These are phyloP conservation scores for Polypterus bichir DNA, from an alignment of 2,113 vertebrate genomes.

Conservation along the genomic window DNA sequence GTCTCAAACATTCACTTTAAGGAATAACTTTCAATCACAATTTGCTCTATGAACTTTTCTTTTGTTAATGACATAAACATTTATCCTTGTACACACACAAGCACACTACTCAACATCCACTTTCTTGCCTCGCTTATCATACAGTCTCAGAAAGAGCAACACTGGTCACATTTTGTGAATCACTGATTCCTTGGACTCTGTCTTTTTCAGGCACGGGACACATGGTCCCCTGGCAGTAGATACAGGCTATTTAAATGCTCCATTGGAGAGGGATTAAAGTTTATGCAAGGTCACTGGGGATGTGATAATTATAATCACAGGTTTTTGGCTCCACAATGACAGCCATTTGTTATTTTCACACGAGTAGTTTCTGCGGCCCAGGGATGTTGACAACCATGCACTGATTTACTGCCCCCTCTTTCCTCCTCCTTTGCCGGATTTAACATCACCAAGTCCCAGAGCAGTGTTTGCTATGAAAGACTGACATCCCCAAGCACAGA, in stretches of 20 bases:
- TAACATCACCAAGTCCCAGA: constrained; percentile 36
- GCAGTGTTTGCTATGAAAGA: constrained; percentile 40
- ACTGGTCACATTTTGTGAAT: constrained; percentile 45
- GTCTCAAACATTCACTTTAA: too few relatives aligned
- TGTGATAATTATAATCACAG: constrained; percentile 99
- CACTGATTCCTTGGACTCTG: constrained; percentile 37
- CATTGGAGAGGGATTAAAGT: constrained; percentile 99
- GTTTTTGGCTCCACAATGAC: constrained; percentile 99
- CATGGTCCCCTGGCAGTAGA: constrained; percentile 53
- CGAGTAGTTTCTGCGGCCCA: constrained; percentile 72
- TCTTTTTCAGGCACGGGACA: constrained; percentile 38
- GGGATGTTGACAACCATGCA: constrained; percentile 88
- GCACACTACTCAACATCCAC: constrained; percentile 18
- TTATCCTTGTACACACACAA: background rate
- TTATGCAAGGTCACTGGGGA: constrained; percentile 99
- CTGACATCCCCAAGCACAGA: constrained; percentile 30
- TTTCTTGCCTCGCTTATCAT: constrained; percentile 11
- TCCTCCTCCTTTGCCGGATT: constrained; percentile 11
- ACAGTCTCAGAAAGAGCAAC: constrained; percentile 19
- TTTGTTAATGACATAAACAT: too few relatives aligned
- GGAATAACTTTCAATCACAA: too few relatives aligned
- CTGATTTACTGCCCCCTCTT: constrained; percentile 73
- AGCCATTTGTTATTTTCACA: constrained; percentile 99
- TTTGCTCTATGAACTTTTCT: too few relatives aligned
- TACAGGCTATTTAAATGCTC: constrained; percentile 99